Base-by-base conservation (phyloP, 2,113 vertebrate genomes). In the Catharus bicknelli region DNA sequence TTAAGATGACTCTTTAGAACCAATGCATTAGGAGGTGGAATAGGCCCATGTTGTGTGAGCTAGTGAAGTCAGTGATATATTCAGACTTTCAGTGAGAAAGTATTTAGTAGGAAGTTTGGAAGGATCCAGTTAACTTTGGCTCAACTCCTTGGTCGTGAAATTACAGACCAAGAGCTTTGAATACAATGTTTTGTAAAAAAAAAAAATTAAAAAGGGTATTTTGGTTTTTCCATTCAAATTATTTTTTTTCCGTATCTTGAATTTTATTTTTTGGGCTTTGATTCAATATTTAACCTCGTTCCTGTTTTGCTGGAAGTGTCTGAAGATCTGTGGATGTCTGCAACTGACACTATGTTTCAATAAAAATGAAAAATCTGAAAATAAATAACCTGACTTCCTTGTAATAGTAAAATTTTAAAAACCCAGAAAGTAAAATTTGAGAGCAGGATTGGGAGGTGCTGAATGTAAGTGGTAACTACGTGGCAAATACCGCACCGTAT, bases 401-500 rank as follows among this genome's bases (percentile, higher is more conserved):
- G 22, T n/a, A 62, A 29, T 5, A n/a, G 25, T n/a, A 55, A 92
- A 91, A 64, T 26, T 10, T n/a, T 62, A 83, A 72, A 51, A 1
- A 0, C 4, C 20, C 61, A 73, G 54, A 91, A 92, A 80, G 16
- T 58, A 79, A 80, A 69, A 43, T 62, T 27, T 63, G 40, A 57
- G 38, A 68, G 42, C 23, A 36, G 29, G n/a, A 50, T 2, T 51
- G 34, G 1, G 8, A 68, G 32, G 36, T 45, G 67, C 73, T 79
- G 19, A 43, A 23, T 11, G 9, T 40, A 38, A 13, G 34, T 7
- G 30, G 32, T 55, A 51, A 19, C 57, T 63, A 43, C 1, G 0
- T 45, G 70, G 47, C 72, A 64, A 48, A 16, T 36, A 26, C 26
- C 0, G 0, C 8, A 3, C 17, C 0, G 0, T 36, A 5, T 47